Evolutionary conservation across 2,113 vertebrate species (phyloP).

Genomic region (Semicossyphus pulcher): DNA sequence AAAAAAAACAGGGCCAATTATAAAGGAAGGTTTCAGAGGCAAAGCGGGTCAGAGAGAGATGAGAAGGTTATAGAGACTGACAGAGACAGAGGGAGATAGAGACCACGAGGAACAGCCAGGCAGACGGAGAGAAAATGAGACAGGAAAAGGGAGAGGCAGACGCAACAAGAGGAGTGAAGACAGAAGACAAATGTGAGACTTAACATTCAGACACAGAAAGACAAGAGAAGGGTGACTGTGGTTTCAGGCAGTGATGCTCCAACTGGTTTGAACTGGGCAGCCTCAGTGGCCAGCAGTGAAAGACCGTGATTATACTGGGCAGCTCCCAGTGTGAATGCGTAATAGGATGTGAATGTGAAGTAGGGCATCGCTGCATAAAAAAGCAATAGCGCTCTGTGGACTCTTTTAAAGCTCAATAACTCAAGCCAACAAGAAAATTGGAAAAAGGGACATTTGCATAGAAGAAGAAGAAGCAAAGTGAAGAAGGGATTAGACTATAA

Average conservation of each 20-base stretch:
- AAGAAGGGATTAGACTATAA: constrained; percentile 1
- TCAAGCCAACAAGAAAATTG: neutral
- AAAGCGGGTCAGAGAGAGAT: constrained; percentile 8
- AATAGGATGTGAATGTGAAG: constrained; percentile 19
- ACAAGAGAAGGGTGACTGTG: neutral
- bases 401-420: neutral
- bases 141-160: neutral
- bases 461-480: neutral
- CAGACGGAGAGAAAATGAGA: neutral
- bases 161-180: neutral
- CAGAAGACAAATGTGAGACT: neutral
- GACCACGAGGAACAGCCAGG: neutral
- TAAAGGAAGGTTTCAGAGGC: constrained; percentile 34
- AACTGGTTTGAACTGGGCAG: constrained; percentile 36
- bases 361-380: neutral
- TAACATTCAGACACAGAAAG: neutral
- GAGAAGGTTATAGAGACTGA: constrained; percentile 32
- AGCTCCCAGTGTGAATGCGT: constrained; percentile 12
- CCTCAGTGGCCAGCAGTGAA: constrained; percentile 13
- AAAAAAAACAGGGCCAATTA: constrained; percentile 69
- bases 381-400: neutral
- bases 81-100: neutral
- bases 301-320: constrained; percentile 18
- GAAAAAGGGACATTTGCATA: neutral
- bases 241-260: neutral